Evolutionary conservation across 1,140 invertebrate species (phyloP), one percentile per base, ranked within the genome.

Genomic region (Lordiphosa mommai): DNA sequence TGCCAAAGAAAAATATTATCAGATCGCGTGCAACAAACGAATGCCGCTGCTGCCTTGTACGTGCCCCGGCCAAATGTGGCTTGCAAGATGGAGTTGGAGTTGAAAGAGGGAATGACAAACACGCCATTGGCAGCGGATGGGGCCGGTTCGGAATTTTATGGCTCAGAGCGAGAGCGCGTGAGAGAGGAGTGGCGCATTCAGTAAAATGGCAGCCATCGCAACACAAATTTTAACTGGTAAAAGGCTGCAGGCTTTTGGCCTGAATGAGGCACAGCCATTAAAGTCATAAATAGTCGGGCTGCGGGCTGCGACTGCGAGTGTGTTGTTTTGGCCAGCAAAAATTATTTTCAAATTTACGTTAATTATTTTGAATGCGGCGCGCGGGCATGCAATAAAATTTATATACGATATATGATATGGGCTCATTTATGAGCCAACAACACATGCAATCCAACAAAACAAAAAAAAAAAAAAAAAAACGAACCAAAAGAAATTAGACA

Each of bases 261-360:
- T 49, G 65, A 58, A 69, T 59, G 64, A 61, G 65, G 60, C 56
- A 68, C 77, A 72, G 72, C 77, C 77, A 84, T 84, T 84, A 84
- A 84, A 72, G 77, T 43, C 72, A 72, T 84, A 84, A 84, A 84
- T 84, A 72, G 49, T 17, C 52, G 34, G 23, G 20, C 20, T 23
- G 20, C 16, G n/a, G n/a, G n/a, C 16, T 40, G 1, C 16, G 9
- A 40, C 16, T 17, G 37, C 7, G n/a, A 6, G 40, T 41, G 40
- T 41, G 16, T 66, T 57, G 38, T 58, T 34, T 37, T 30, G 51
- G 68, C 56, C 23, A 52, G 51, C 52, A 79, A 72, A 72, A 84
- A 76, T 70, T 72, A 69, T 84, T 84, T 77, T 76, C 72, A 85
- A 84, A 84, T 84, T 82, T 77, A 66, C 77, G 77, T 84, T 84